Conservation (phyloP, 2,888 invertebrate genomes). For the Hirtodrosophila histrioides region DNA sequence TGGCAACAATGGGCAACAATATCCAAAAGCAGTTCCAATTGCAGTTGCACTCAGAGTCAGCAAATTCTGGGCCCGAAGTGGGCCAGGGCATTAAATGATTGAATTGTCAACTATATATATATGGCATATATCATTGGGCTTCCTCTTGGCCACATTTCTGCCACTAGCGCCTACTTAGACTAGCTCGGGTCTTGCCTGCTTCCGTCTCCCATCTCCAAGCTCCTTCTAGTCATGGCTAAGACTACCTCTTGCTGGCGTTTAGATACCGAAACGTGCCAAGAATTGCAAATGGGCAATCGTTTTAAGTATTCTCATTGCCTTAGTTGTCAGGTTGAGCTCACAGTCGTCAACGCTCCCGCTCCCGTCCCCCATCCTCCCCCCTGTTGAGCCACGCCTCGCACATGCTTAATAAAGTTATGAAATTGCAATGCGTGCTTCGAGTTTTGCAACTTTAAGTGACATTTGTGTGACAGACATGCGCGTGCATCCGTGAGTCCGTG, state of each 20-base stretch:
- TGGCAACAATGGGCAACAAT: conserved; percentile 26
- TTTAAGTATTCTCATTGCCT: conserved; percentile 18
- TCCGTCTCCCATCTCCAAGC: no score
- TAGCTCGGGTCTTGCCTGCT: no score
- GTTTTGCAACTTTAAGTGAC: conserved; percentile 75
- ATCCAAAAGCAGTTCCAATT: conserved; percentile 28
- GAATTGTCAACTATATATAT: conserved; percentile 61
- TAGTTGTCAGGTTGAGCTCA: conserved; percentile 38
- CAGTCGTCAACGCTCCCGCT: background rate
- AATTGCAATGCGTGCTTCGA: conserved; percentile 72
- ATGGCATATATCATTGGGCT: conserved; percentile 24
- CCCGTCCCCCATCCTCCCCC: background rate
- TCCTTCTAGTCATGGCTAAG: conserved; percentile 20
- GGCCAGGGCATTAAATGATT: conserved; percentile 64
- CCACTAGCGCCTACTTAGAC: conserved; percentile 57
- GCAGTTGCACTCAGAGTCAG: conserved; percentile 3
- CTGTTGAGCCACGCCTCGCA: conserved; percentile 6
- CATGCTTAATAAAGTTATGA: conserved; percentile 72
- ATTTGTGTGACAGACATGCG: conserved; percentile 75
- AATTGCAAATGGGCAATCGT: conserved; percentile 42
- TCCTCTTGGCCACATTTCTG: conserved; percentile 21
- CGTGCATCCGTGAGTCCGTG: conserved; percentile 74
- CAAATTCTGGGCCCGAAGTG: conserved; percentile 26
- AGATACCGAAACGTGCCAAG: conserved; percentile 50
- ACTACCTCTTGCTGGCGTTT: conserved; percentile 57